Evolutionary conservation across 2,888 invertebrate species (phyloP), one percentile per base, ranked within the genome.

Genomic region (Oscheius sp.): DNA sequence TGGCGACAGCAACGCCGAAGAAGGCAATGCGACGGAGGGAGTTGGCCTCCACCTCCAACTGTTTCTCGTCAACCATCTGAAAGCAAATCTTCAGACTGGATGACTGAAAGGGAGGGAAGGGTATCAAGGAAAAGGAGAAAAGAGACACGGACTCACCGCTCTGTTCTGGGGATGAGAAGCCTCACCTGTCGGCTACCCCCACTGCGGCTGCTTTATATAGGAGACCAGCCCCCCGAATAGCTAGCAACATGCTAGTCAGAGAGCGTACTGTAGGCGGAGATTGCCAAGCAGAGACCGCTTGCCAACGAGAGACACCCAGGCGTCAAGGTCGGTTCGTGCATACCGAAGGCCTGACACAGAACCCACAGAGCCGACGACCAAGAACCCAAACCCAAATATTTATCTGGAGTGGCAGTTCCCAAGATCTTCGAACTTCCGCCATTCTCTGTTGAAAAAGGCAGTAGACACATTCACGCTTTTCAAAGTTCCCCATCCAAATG

Each of bases 11-110:
- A 42, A 86, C 86, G 74, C 84, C 85, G 72, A 84, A 66, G 76
- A 86, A 84, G n/a, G 86, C 86, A 75, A 84, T 78, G 55, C 80
- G 79, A 70, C 84, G 80, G 59, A 85, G 82, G 21, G 79, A 81
- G 68, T 79, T 76, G 63, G 85, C 85, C 74, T 86, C 83, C 35
- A 79, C 76, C 75, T 86, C 84, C 73, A 82, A 75, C 77, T 81
- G 77, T 77, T 83, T 82, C 76, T 80, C 81, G 73, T 79, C 77
- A 73, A 80, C 78, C 83, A 85, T 84, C 68, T 68, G 68, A 47
- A 58, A 33, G 32, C 29, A 29, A 62, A 42, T 21, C n/a, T 62
- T 37, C 37, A n/a, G 10, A 60, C 35, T 60, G 60, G 10, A 21
- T 21, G n/a, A 35, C 33, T 11, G 59, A 29, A 60, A 60, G 60